These are phyloP conservation scores for Marmota monax DNA, from an alignment of 2,113 vertebrate genomes.

Conservation along the genomic window DNA sequence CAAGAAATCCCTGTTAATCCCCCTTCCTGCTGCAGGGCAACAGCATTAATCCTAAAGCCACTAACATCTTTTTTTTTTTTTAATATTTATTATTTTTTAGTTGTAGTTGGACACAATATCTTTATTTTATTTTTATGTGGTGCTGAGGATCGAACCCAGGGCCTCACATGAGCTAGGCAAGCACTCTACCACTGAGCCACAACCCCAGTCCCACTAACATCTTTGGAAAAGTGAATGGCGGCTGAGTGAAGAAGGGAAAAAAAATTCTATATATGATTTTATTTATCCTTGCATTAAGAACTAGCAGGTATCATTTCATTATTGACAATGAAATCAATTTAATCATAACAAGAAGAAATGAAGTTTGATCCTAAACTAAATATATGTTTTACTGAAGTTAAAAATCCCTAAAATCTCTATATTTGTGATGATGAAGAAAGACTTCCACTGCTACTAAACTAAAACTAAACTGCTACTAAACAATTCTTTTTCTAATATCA, in stretches of 20 bases:
- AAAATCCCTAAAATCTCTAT: constrained; percentile 12
- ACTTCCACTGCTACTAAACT: background rate
- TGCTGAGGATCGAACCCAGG: too few relatives aligned
- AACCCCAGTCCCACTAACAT: background rate
- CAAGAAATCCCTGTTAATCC: constrained; percentile 67
- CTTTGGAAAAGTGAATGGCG: background rate
- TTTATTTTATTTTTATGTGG: too few relatives aligned
- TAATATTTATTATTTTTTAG: too few relatives aligned
- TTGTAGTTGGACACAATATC: too few relatives aligned
- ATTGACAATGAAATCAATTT: constrained; percentile 42
- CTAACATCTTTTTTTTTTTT: background rate
- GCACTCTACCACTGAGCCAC: too few relatives aligned
- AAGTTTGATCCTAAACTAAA: background rate
- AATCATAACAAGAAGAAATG: constrained; percentile 35
- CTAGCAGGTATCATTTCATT: background rate
- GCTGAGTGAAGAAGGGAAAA: background rate
- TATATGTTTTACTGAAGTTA: constrained; percentile 41
- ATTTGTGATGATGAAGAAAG: background rate
- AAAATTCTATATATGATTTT: constrained; percentile 11
- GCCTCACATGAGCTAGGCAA: too few relatives aligned
- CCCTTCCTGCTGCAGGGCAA: constrained; percentile 47
- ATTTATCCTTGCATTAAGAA: constrained; percentile 39
- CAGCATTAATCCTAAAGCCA: constrained; percentile 46
- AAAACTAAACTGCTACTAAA: constrained; percentile 31
- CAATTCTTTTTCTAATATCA: constrained; percentile 18